These are phyloP conservation scores for Phacellophora camtschatica DNA, from an alignment of 30 jellyfish, hydroid and myxozoan genomes.

Conservation along the genomic window DNA sequence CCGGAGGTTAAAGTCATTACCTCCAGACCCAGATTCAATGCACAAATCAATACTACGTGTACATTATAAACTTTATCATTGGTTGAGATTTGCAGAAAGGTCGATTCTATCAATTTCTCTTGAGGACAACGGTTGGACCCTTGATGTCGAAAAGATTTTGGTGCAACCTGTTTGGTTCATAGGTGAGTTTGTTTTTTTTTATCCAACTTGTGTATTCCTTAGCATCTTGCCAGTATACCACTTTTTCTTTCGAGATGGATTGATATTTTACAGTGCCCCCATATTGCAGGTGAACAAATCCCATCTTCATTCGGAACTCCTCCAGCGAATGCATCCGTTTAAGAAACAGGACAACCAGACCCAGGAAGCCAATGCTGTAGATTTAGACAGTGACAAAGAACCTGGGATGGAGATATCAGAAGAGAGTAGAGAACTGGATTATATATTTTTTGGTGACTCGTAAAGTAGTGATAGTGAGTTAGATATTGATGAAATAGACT, in stretches of 20 bases:
- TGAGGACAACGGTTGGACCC: constrained; percentile 44
- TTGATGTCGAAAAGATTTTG: constrained; percentile 20
- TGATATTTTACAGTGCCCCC: neutral
- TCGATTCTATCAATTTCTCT: constrained; percentile 21
- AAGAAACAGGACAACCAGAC: constrained; percentile 3
- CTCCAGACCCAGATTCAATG: constrained; percentile 50
- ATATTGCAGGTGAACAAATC: constrained; percentile 1
- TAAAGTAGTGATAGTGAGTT: constrained; percentile 19
- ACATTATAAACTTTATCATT: constrained; percentile 7
- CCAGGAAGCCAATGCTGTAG: neutral
- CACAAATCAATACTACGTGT: constrained; percentile 16
- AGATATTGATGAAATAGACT: neutral
- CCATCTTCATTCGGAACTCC: neutral
- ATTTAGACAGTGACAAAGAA: constrained; percentile 15
- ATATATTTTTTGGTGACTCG: constrained; percentile 41
- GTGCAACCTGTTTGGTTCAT: constrained; percentile 34
- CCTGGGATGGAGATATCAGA: constrained; percentile 22
- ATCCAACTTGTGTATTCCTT: too few species aligned
- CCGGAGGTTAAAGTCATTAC: too few species aligned
- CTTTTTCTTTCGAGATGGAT: neutral
- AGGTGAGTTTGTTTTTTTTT: constrained; percentile 9
- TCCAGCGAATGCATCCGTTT: neutral
- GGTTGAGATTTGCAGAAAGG: constrained; percentile 40
- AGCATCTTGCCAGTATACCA: too few species aligned
- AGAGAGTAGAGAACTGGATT: constrained; percentile 34